A percentile compares a stretch with the other conserved stretches of the same genome.
Evolutionary conservation across 2,888 invertebrate genomes (phyloP).

Genomic region (Volucella zonaria): DNA sequence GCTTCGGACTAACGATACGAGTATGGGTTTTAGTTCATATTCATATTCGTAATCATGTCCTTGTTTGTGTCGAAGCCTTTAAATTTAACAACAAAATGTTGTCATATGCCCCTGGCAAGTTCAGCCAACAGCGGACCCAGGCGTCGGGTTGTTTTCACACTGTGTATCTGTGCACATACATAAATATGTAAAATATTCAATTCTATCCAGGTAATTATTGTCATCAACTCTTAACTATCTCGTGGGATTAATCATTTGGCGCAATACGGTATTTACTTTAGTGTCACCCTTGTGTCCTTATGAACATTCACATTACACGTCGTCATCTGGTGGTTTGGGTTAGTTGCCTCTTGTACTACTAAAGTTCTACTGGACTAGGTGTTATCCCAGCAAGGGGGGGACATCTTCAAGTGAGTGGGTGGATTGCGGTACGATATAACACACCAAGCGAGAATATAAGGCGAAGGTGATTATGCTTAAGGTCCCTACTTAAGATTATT

Average conservation of each 20-base stretch:
- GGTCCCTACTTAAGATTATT: slow-evolving; percentile 45
- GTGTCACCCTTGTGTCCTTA: slow-evolving; percentile 36
- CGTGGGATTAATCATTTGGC: slow-evolving; percentile 72
- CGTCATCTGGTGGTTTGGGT: slow-evolving; percentile 10
- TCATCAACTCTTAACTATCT: slow-evolving; percentile 73
- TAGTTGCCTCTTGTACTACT: slow-evolving; percentile 32
- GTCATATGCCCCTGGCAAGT: slow-evolving; percentile 3
- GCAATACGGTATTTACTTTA: slow-evolving; percentile 68
- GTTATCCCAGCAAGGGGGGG: not conserved
- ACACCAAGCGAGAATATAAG: slow-evolving; percentile 28
- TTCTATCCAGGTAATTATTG: slow-evolving; percentile 63
- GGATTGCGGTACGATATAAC: slow-evolving; percentile 14
- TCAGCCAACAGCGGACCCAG: not conserved
- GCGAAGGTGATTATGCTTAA: slow-evolving; percentile 65
- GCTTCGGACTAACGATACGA: not conserved
- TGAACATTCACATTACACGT: slow-evolving; percentile 13
- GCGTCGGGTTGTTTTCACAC: not conserved
- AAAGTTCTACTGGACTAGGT: slow-evolving; percentile 33
- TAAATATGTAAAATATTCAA: slow-evolving; percentile 59
- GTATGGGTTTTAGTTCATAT: too few species aligned
- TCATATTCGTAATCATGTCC: too few species aligned
- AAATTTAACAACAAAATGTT: slow-evolving; percentile 14
- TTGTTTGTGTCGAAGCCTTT: slow-evolving; percentile 10
- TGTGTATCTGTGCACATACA: slow-evolving; percentile 3
- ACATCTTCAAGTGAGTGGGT: slow-evolving; percentile 11